A percentile compares a stretch with the other conserved stretches of the same genome.
phyloP scores from a whole-genome alignment of 1,140 invertebrate genomes.

The Drosophila tsacasi region DNA sequence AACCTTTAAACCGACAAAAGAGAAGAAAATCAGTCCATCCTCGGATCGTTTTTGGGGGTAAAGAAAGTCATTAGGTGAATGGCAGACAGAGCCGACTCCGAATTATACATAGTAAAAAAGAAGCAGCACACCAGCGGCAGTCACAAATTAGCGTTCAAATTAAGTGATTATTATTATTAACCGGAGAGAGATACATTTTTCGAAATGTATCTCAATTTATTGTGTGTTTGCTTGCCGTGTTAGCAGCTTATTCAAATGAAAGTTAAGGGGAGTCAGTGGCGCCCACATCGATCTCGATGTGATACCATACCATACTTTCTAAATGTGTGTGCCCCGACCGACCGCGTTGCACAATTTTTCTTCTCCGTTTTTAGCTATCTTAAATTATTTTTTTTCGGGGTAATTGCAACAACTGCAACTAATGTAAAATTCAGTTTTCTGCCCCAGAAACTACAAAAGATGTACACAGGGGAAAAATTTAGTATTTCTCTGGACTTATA shows the following conservation, averaged over 20 bases:
- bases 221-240: conserved; percentile 51
- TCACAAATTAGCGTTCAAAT: conserved; percentile 77
- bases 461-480: conserved; percentile 14
- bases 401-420: conserved; percentile 63
- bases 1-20: conserved; percentile 28
- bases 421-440: conserved; percentile 64
- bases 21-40: conserved; percentile 70
- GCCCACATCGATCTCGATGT: conserved; percentile 37
- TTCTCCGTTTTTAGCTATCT: conserved; percentile 16
- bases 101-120: not conserved
- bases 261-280: conserved; percentile 33
- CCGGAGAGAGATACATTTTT: conserved; percentile 36
- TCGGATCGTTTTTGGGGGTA: conserved; percentile 48
- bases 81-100: conserved; percentile 1
- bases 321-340: conserved; percentile 38
- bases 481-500: not conserved
- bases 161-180: conserved; percentile 81
- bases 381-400: not conserved
- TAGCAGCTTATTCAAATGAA: conserved; percentile 74
- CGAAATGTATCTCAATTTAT: conserved; percentile 58
- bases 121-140: conserved; percentile 18
- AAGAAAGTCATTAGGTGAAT: conserved; percentile 79
- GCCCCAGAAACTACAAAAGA: conserved; percentile 37
- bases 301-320: conserved; percentile 48
- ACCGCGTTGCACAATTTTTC: conserved; percentile 67